Conservation (phyloP, 2,797 vertebrate genomes). For the Liasis olivaceus region DNA sequence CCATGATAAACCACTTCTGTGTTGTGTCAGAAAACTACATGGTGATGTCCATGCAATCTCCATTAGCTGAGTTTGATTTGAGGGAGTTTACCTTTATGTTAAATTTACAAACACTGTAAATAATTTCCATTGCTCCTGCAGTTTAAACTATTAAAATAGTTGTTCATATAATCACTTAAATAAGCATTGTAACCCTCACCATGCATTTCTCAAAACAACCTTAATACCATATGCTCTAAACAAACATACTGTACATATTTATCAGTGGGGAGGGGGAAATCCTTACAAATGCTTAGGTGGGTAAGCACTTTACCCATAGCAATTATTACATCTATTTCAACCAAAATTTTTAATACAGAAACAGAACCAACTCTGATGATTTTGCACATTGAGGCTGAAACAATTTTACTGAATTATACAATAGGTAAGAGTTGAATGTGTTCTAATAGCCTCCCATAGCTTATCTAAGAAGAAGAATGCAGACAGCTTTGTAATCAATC, state of each 20-base stretch:
- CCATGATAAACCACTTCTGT: neutral
- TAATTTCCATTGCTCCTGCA: neutral
- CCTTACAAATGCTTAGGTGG: neutral
- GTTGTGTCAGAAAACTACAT: neutral
- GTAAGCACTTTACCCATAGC: neutral
- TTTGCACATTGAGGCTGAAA: neutral
- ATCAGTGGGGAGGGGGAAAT: neutral
- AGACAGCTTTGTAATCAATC: slow-evolving; percentile 44
- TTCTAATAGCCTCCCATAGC: slow-evolving; percentile 12
- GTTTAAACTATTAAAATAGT: neutral
- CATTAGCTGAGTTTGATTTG: neutral
- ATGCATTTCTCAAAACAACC: neutral
- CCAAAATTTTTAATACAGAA: neutral
- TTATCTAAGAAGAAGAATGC: slow-evolving; percentile 10
- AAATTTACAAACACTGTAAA: neutral
- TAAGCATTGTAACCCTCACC: neutral
- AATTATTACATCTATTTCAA: neutral
- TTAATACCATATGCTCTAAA: neutral
- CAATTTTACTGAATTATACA: neutral
- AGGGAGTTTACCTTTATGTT: neutral
- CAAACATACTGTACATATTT: neutral
- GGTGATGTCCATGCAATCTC: neutral
- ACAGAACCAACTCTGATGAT: neutral
- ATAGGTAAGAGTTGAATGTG: slow-evolving; percentile 24
- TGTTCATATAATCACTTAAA: neutral